These are phyloP conservation scores for Molothrus ater DNA, from an alignment of 2,797 vertebrate genomes.

Conservation along the genomic window DNA sequence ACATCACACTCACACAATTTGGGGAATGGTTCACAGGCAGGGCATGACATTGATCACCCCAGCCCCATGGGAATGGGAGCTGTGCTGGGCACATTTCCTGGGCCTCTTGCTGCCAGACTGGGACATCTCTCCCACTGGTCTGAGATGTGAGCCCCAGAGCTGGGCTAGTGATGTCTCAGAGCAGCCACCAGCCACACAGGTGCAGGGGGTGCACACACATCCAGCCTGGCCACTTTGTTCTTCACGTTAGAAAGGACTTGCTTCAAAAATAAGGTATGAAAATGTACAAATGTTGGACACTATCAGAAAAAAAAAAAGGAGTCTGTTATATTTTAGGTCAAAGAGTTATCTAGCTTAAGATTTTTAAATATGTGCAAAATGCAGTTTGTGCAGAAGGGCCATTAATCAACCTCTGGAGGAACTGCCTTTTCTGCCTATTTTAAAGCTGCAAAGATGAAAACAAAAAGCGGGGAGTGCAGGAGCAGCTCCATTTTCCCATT, in stretches of 20 bases:
- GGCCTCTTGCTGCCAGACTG: neutral
- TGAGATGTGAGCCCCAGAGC: neutral
- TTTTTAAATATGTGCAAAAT: constrained; percentile 50
- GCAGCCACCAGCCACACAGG: neutral
- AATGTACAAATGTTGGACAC: neutral
- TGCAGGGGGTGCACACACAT: rapidly evolving
- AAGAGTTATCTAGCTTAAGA: constrained; percentile 42
- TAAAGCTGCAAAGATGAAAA: neutral
- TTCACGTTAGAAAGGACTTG: neutral
- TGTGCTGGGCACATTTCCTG: neutral
- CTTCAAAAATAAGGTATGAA: neutral
- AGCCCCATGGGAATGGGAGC: neutral
- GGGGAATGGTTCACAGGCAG: neutral
- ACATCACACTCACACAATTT: neutral
- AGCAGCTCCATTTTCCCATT: neutral
- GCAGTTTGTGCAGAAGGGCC: neutral
- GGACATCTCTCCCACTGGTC: neutral
- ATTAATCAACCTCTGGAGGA: neutral
- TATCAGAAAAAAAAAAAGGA: neutral
- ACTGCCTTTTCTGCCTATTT: neutral
- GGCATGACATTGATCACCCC: neutral
- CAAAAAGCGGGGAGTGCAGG: neutral
- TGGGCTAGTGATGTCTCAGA: rapidly evolving
- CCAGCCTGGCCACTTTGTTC: neutral
- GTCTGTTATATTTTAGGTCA: constrained; percentile 17